A percentile compares a stretch with the other conserved stretches of the same genome.
phyloP scores from a whole-genome alignment of 2,797 vertebrate species.

The Schizothorax lantsangensis region DNA sequence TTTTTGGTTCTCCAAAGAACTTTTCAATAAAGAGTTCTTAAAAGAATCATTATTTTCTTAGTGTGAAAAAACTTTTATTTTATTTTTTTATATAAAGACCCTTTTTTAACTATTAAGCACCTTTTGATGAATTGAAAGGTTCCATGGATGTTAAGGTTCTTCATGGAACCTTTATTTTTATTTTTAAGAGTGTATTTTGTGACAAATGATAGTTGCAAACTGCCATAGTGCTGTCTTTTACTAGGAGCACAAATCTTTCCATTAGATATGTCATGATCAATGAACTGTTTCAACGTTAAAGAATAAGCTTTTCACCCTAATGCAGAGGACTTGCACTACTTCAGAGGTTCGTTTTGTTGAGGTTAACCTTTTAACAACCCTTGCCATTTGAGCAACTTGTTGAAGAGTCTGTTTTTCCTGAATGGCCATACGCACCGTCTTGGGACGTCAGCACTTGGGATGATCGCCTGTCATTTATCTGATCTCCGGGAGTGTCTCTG shows the following conservation, averaged over 20 bases:
- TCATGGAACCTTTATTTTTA: not conserved
- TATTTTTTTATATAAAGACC: not conserved
- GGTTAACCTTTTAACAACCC: slow-evolving; percentile 29
- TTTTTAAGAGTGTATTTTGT: not conserved
- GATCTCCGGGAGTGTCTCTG: slow-evolving; percentile 36
- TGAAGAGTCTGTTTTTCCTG: slow-evolving; percentile 33
- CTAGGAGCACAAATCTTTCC: not conserved
- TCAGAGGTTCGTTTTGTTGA: slow-evolving; percentile 24
- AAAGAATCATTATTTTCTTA: not conserved
- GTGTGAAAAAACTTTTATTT: not conserved
- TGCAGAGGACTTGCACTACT: not conserved
- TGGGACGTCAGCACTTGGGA: not conserved
- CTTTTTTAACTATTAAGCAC: not conserved
- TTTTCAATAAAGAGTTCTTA: not conserved
- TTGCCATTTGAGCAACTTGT: slow-evolving; percentile 33
- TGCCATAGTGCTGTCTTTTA: not conserved
- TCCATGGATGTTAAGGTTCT: not conserved
- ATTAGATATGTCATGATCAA: not conserved
- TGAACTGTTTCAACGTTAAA: not conserved
- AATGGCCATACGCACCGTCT: not conserved
- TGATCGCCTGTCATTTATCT: slow-evolving; percentile 22
- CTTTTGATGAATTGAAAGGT: not conserved
- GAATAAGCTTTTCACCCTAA: not conserved
- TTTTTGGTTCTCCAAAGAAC: not conserved
- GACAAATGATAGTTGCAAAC: not conserved